phyloP scores from a whole-genome alignment of 2,888 invertebrate species.

The Erynnis tages region DNA sequence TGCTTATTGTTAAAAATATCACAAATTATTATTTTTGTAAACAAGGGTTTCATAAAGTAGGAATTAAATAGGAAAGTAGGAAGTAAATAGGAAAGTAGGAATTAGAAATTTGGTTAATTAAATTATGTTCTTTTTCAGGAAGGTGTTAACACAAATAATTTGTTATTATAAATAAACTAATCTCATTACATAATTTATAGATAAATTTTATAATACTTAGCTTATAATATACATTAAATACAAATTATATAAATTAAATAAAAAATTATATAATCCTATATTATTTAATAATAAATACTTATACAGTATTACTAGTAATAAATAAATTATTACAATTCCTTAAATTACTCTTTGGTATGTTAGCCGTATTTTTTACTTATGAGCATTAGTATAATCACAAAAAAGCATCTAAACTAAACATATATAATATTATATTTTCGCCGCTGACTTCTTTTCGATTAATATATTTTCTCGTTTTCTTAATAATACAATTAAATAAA shows the following conservation, averaged over 20 bases:
- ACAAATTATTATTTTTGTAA: neutral
- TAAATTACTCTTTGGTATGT: conserved; percentile 70
- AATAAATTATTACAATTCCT: conserved; percentile 22
- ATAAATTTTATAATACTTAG: neutral
- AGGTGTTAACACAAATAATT: neutral
- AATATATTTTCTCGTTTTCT: neutral
- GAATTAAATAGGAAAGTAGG: too few species aligned
- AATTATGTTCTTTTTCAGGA: too few species aligned
- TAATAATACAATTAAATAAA: neutral
- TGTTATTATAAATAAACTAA: neutral
- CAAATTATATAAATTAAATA: too few species aligned
- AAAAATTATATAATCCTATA: conserved; percentile 20
- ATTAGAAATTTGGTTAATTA: too few species aligned
- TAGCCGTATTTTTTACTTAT: conserved; percentile 60
- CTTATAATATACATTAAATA: neutral
- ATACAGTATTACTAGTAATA: neutral
- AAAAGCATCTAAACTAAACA: conserved; percentile 10
- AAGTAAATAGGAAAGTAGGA: too few species aligned
- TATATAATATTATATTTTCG: conserved; percentile 3
- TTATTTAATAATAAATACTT: conserved; percentile 5
- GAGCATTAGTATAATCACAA: conserved; percentile 57
- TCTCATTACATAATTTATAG: neutral
- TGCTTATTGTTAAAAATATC: too few species aligned
- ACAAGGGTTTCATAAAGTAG: too few species aligned
- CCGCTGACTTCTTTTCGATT: neutral